phyloP scores from a whole-genome alignment of 2,113 vertebrate genomes.

The Ginglymostoma cirratum region DNA sequence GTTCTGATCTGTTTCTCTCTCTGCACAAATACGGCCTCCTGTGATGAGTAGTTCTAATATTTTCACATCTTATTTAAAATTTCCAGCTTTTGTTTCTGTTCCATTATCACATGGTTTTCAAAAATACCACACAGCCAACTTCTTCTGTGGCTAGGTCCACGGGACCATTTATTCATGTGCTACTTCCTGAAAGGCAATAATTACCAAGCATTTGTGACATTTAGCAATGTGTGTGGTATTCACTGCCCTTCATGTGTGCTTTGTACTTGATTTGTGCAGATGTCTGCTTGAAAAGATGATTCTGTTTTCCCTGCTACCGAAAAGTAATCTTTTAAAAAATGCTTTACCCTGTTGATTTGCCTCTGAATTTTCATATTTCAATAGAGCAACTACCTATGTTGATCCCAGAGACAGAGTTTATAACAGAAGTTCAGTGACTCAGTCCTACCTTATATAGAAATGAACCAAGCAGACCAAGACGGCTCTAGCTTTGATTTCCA shows the following conservation, averaged over 20 bases:
- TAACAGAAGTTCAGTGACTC: background rate
- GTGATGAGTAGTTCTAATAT: background rate
- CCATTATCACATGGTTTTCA: background rate
- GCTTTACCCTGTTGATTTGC: background rate
- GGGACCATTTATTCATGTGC: background rate
- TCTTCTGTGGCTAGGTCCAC: slow-evolving; percentile 1
- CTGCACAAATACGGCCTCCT: background rate
- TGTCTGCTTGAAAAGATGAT: background rate
- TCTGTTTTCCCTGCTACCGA: background rate
- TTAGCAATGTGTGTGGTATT: background rate
- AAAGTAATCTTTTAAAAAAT: background rate
- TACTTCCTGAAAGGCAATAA: background rate
- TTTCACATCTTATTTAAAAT: background rate
- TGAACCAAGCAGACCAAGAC: background rate
- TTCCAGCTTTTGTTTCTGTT: background rate
- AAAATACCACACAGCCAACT: background rate
- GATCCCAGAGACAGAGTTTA: background rate
- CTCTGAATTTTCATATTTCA: background rate
- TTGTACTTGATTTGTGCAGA: background rate
- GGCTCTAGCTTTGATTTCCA: background rate
- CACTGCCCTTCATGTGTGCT: background rate
- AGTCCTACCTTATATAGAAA: background rate
- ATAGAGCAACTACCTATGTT: background rate
- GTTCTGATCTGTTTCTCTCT: background rate
- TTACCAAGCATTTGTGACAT: background rate